Evolutionary conservation across 1,140 invertebrate genomes (phyloP).

Genomic region (Drosophila elegans): DNA sequence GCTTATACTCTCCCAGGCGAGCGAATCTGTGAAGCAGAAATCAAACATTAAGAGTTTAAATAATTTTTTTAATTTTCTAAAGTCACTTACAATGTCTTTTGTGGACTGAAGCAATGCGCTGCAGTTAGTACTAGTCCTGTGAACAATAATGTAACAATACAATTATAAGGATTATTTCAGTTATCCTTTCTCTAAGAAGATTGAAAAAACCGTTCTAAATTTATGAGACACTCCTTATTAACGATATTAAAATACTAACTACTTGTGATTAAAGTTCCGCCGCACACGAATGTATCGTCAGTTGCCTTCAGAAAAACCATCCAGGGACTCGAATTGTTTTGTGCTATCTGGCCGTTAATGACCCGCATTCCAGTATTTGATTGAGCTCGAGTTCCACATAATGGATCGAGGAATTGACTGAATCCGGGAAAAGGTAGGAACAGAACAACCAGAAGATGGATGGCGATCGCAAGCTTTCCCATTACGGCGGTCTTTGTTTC

Average conservation of each 20-base stretch:
- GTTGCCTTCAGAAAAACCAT: neutral
- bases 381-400: neutral
- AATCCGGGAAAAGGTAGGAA: neutral
- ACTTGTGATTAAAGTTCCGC: conserved; percentile 4
- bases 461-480: no score
- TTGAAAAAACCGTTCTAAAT: no score
- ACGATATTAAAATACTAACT: neutral
- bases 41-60: no score
- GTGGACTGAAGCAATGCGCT: conserved; percentile 10
- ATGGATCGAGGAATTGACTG: neutral
- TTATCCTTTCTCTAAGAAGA: no score
- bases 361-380: neutral
- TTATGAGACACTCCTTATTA: no score
- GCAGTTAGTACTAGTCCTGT: conserved; percentile 10
- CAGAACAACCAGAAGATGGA: neutral
- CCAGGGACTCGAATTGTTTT: conserved; percentile 2
- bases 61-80: neutral
- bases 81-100: neutral
- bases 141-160: neutral
- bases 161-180: no score
- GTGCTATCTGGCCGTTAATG: neutral
- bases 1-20: conserved; percentile 15
- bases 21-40: neutral
- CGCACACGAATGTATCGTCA: neutral
- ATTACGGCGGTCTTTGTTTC: neutral